Percentiles rank a stretch among this genome's conserved stretches.
Evolutionary conservation across 2,113 vertebrate species (phyloP).

Genomic region (Recurvirostra avosetta): DNA sequence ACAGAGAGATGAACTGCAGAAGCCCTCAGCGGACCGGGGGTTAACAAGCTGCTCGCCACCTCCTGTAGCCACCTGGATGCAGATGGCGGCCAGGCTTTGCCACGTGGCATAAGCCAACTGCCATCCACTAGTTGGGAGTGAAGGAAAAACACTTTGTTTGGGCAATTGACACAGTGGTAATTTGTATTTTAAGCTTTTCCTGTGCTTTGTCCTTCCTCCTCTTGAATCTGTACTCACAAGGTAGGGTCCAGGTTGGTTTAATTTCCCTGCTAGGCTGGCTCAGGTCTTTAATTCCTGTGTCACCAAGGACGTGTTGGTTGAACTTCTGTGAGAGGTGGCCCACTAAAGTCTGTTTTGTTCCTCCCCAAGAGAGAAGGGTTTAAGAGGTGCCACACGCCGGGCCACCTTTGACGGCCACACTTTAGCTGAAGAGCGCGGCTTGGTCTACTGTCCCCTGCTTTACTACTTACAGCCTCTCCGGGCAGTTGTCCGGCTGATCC

Average conservation of each 20-base stretch:
- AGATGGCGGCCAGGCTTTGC: not conserved
- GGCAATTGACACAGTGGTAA: fast-evolving
- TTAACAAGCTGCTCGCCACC: not conserved
- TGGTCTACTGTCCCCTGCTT: not conserved
- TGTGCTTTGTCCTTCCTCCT: not conserved
- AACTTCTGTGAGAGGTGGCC: not conserved
- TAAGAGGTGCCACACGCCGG: not conserved
- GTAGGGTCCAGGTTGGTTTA: not conserved
- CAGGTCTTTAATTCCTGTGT: not conserved
- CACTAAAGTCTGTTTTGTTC: not conserved
- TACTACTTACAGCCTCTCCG: conserved; percentile 88
- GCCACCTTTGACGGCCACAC: not conserved
- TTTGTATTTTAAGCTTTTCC: not conserved
- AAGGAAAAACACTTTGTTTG: not conserved
- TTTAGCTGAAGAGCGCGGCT: not conserved
- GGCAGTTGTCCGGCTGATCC: conserved; percentile 91
- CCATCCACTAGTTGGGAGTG: not conserved
- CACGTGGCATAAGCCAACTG: not conserved
- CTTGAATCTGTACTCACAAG: not conserved
- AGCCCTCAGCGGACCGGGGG: not conserved
- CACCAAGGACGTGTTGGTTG: not conserved
- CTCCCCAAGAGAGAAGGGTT: not conserved
- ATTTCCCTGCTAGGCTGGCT: not conserved
- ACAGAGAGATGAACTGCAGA: not conserved
- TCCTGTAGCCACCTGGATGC: not conserved